These are phyloP conservation scores for Smithornis capensis DNA, from an alignment of 2,113 vertebrate species.

Conservation along the genomic window DNA sequence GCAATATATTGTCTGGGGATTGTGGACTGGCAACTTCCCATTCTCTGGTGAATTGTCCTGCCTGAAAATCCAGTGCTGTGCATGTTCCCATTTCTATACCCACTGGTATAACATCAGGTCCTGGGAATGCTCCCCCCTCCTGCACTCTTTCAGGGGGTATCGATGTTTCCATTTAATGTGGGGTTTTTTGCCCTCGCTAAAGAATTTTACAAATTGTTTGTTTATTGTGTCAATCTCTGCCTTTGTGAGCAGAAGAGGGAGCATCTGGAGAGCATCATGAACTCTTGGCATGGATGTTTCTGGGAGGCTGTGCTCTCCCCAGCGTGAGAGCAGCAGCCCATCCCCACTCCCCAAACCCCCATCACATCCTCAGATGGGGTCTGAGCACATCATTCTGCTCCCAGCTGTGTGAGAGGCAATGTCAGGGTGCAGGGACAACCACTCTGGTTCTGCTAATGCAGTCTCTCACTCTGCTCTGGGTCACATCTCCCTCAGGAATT, in stretches of 20 bases:
- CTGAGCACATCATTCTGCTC: background rate
- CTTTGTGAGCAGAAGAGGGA: constrained; percentile 57
- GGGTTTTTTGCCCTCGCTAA: constrained; percentile 61
- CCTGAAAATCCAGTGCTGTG: background rate
- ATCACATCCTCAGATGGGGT: background rate
- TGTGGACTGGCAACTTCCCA: background rate
- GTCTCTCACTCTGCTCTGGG: background rate
- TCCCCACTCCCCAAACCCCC: constrained; percentile 49
- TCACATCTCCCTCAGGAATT: background rate
- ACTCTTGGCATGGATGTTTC: constrained; percentile 64
- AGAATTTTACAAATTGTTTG: constrained; percentile 75
- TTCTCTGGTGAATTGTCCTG: constrained; percentile 6
- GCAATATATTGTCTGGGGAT: background rate
- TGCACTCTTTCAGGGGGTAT: constrained; percentile 61
- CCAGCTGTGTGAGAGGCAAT: background rate
- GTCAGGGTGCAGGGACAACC: background rate
- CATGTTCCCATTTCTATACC: constrained; percentile 51
- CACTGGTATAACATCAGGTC: constrained; percentile 51
- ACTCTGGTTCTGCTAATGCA: fast-evolving
- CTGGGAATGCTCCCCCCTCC: constrained; percentile 51
- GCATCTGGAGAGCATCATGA: constrained; percentile 79
- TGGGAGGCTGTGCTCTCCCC: constrained; percentile 60
- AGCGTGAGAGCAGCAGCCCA: constrained; percentile 53
- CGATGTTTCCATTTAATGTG: constrained; percentile 69
- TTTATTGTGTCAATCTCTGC: constrained; percentile 72